These are phyloP conservation scores for Prionace glauca DNA, from an alignment of 2,797 vertebrate species.

Conservation along the genomic window DNA sequence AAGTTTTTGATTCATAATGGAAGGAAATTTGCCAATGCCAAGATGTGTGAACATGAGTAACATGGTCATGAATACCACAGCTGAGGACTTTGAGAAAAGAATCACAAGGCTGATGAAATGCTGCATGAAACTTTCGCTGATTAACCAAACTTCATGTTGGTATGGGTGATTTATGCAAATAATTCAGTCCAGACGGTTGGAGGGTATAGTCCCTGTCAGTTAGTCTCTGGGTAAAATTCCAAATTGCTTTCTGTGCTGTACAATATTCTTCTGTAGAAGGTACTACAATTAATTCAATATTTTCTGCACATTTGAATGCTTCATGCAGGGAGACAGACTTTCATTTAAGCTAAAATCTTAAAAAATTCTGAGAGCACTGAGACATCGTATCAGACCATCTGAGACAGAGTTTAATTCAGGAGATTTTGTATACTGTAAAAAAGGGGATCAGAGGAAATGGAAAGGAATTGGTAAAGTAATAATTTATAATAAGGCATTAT, in stretches of 20 bases:
- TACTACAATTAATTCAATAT: neutral
- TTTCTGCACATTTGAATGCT: neutral
- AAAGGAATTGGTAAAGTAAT: neutral
- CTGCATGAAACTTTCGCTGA: neutral
- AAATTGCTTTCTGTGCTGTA: neutral
- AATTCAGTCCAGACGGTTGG: neutral
- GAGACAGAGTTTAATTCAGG: neutral
- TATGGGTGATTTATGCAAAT: neutral
- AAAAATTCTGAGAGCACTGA: too few relatives aligned
- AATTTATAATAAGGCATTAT: neutral
- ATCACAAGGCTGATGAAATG: neutral
- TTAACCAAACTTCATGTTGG: neutral
- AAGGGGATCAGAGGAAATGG: neutral
- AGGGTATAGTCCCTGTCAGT: neutral
- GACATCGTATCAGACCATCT: too few relatives aligned
- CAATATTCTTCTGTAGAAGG: neutral
- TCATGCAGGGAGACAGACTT: neutral
- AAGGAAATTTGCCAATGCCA: neutral
- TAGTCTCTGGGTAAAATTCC: neutral
- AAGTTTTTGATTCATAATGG: neutral
- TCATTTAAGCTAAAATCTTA: too few relatives aligned
- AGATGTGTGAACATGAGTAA: too few relatives aligned
- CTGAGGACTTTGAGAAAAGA: neutral
- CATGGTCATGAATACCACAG: neutral
- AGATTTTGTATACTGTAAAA: neutral